Evolutionary conservation across 2,888 invertebrate genomes (phyloP), one percentile per base, ranked within the genome.

Genomic region (Pammene aurita): DNA sequence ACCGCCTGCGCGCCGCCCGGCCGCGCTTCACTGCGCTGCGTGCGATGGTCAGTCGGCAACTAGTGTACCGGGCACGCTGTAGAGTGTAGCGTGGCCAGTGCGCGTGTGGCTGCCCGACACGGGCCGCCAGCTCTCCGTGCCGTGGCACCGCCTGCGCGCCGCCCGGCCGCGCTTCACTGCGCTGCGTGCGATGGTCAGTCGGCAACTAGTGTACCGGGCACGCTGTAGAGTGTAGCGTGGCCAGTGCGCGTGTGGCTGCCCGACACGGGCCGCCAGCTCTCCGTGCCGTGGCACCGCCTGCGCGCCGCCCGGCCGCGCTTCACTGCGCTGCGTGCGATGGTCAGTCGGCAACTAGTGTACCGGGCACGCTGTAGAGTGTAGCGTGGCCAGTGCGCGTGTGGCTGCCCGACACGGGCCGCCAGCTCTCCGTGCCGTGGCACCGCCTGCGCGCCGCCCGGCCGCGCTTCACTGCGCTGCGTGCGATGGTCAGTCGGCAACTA

Each of bases 401-500:
- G 84, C 83, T 52, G 80, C 94, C 7, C 80, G 83, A 7, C 83
- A 80, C 42, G 13, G 57, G 60, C 60, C 60, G 60, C 34, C 60
- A 34, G 44, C 84, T 89, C 41, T 77, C 73, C 1, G 80, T 94
- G 5, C 74, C 82, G 0, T 91, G 90, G 80, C 78, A 82, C 7
- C 76, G 80, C n/a, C 77, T 94, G 13, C 84, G 89, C 73, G 84
- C 83, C 55, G 80, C 94, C 7, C 80, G 84, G 7, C 83, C 80
- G 7, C 80, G 80, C 48, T 93, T 89, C 74, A 78, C 86, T 73
- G 76, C 73, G 46, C 74, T 81, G 35, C 87, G 88, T 57, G 77
- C 83, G 13, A 14, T 61, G 60, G 60, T 61, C 60, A 34, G 60
- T 61, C 44, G 26, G 4, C 26, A 26, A n/a, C n/a, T n/a, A n/a